Conservation (phyloP, 2,888 invertebrate species). For the Leptothorax acervorum region DNA sequence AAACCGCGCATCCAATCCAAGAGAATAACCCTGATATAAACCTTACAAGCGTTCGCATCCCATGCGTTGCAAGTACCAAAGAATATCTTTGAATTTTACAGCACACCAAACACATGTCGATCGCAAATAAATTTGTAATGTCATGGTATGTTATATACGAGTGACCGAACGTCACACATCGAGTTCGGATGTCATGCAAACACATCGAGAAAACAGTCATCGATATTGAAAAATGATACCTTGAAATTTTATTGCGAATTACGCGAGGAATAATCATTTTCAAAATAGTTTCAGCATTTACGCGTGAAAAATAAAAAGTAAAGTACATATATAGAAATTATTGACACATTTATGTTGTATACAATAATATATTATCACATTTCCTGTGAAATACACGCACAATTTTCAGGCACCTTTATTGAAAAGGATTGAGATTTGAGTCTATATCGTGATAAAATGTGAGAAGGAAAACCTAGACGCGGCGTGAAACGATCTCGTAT, state of each 20-base stretch:
- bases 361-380: background rate
- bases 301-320: background rate
- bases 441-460: constrained; percentile 34
- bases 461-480: constrained; percentile 57
- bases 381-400: background rate
- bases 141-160: background rate
- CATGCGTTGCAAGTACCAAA: background rate
- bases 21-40: constrained; percentile 37
- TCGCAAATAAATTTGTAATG: constrained; percentile 16
- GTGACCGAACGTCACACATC: background rate
- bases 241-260: background rate
- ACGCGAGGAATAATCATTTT: background rate
- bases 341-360: background rate
- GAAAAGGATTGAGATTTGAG: background rate
- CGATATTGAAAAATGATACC: background rate
- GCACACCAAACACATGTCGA: background rate
- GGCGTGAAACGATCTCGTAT: constrained; percentile 68
- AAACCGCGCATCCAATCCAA: constrained; percentile 26
- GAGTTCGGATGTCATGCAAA: no score
- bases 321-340: background rate
- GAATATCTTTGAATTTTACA: constrained; percentile 25
- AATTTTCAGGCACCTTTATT: background rate
- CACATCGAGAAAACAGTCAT: background rate
- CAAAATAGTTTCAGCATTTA: background rate
- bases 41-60: constrained; percentile 6